These are phyloP conservation scores for Arrhopalites spinosus DNA, from an alignment of 2,888 invertebrate genomes.

Conservation along the genomic window DNA sequence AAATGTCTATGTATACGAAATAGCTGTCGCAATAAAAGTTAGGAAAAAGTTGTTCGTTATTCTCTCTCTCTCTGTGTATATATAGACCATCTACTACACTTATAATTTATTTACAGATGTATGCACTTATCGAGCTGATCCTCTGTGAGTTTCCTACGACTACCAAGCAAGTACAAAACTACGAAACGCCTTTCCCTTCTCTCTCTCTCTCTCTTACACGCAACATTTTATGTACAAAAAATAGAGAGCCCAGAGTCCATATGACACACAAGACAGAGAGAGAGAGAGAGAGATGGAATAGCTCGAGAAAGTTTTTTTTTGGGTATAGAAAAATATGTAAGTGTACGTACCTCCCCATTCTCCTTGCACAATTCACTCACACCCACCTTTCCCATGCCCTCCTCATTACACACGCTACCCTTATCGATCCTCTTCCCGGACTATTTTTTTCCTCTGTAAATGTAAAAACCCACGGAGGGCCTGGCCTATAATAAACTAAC, in stretches of 20 bases:
- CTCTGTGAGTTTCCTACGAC: too few relatives aligned
- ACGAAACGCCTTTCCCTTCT: background rate
- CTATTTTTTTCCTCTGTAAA: background rate
- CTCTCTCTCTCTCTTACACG: background rate
- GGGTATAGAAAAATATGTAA: too few relatives aligned
- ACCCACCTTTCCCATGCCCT: slow-evolving; percentile 9
- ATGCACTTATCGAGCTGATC: background rate
- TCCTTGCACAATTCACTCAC: slow-evolving; percentile 19
- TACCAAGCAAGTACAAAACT: too few relatives aligned
- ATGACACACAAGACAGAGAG: background rate
- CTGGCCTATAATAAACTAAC: too few relatives aligned
- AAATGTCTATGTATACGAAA: too few relatives aligned
- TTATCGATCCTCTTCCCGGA: background rate
- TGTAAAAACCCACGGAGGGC: background rate
- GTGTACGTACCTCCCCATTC: slow-evolving; percentile 14
- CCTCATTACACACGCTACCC: slow-evolving; percentile 12
- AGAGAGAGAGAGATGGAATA: slow-evolving; percentile 5
- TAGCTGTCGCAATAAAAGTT: too few relatives aligned
- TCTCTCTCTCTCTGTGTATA: too few relatives aligned
- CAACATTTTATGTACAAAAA: background rate
- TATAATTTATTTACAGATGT: too few relatives aligned
- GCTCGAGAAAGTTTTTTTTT: background rate
- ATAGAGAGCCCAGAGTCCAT: background rate
- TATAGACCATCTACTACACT: too few relatives aligned
- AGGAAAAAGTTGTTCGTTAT: too few relatives aligned